phyloP scores from a whole-genome alignment of 2,797 vertebrate genomes.

The Gobio occitaniae region DNA sequence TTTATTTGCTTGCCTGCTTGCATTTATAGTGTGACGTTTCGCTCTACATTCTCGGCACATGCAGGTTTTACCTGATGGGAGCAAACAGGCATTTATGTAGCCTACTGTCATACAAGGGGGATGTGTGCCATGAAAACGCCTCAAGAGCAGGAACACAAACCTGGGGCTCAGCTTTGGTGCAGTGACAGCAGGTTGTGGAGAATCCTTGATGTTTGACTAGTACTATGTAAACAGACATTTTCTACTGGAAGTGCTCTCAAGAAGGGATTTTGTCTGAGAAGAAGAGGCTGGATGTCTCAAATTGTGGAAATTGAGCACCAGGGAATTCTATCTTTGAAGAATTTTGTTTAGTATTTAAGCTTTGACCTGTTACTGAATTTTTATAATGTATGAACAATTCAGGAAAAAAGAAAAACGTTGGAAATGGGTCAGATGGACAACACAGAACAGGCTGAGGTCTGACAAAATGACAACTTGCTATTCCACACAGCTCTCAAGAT shows the following conservation, averaged over 20 bases:
- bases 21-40: not conserved
- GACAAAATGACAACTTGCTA: constrained; percentile 9
- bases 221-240: constrained; percentile 52
- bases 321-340: not conserved
- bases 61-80: not conserved
- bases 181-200: constrained; percentile 49
- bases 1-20: too few species aligned
- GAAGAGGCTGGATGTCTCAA: not conserved
- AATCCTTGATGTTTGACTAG: constrained; percentile 48
- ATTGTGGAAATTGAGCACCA: not conserved
- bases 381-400: not conserved
- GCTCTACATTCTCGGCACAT: not conserved
- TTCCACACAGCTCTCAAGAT: not conserved
- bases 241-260: constrained; percentile 38
- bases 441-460: not conserved
- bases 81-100: constrained; percentile 4
- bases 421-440: not conserved
- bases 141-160: constrained; percentile 37
- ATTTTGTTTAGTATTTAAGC: not conserved
- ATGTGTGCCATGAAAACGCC: constrained; percentile 39
- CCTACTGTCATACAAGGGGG: constrained; percentile 29
- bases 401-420: not conserved
- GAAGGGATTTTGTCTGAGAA: constrained; percentile 25
- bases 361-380: not conserved
- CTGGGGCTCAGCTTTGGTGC: constrained; percentile 24